Evolutionary conservation across 1,140 invertebrate genomes (phyloP).

Genomic region (Carposina sasakii): DNA sequence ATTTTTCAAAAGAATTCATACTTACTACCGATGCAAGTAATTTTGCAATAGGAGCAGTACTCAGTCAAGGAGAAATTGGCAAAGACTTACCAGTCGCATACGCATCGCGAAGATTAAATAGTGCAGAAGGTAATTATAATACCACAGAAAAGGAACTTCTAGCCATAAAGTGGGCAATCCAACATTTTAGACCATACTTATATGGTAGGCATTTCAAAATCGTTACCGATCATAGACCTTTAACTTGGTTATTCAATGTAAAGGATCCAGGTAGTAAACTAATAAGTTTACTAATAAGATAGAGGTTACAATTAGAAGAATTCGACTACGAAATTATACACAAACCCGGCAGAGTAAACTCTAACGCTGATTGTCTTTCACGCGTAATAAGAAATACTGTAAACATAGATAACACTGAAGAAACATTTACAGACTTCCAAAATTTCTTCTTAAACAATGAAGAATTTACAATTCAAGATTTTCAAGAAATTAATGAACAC

Average conservation of each 20-base stretch:
- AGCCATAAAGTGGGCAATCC: background rate
- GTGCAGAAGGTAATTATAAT: background rate
- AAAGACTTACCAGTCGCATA: constrained; percentile 7
- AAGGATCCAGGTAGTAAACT: constrained; percentile 35
- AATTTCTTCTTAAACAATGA: constrained; percentile 17
- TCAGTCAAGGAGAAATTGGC: background rate
- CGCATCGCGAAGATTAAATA: background rate
- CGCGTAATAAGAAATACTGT: too few species aligned
- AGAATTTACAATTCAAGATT: too few species aligned
- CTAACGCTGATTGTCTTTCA: background rate
- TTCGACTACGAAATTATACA: background rate
- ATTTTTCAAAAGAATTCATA: constrained; percentile 7
- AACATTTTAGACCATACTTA: constrained; percentile 11
- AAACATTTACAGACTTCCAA: constrained; percentile 15
- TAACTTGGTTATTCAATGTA: constrained; percentile 44
- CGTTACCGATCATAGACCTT: background rate
- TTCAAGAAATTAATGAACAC: too few species aligned
- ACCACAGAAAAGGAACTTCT: constrained; percentile 8
- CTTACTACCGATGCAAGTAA: constrained; percentile 10
- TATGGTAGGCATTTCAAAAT: constrained; percentile 7
- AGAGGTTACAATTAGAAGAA: constrained; percentile 2
- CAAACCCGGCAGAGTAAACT: too few species aligned
- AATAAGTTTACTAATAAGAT: constrained; percentile 28
- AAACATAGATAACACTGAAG: constrained; percentile 30
- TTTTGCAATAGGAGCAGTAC: constrained; percentile 10